Conservation (phyloP, 2,797 vertebrate species). For the Carduelis carduelis region DNA sequence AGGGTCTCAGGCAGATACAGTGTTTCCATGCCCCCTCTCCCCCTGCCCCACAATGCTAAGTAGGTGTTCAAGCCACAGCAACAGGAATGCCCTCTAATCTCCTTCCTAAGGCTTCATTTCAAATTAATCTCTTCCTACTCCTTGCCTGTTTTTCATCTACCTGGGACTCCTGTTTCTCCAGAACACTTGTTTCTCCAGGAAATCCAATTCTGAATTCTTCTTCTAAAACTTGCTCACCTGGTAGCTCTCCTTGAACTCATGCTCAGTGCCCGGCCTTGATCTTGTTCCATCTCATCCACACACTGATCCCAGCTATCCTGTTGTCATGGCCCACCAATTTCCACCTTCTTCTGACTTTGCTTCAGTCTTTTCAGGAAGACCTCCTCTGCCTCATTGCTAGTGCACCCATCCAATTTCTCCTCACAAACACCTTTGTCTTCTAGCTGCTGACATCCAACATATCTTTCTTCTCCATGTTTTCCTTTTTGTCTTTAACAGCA, state of each 20-base stretch:
- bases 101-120: background rate
- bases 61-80: background rate
- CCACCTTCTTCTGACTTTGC: background rate
- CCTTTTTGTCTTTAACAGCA: background rate
- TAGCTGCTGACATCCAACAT: background rate
- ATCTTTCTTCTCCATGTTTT: background rate
- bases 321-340: background rate
- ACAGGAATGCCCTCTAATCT: background rate
- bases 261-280: background rate
- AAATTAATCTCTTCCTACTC: background rate
- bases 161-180: background rate
- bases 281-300: background rate
- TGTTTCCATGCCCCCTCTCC: fast-evolving
- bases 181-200: background rate
- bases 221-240: background rate
- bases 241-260: background rate
- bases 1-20: background rate
- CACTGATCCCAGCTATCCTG: background rate
- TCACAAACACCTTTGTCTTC: background rate
- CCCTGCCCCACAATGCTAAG: fast-evolving
- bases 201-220: background rate
- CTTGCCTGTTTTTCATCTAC: background rate
- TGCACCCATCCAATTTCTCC: background rate
- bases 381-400: background rate
- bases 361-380: background rate